Base-by-base conservation (phyloP, 2,113 vertebrate species). In the Anoura caudifer region DNA sequence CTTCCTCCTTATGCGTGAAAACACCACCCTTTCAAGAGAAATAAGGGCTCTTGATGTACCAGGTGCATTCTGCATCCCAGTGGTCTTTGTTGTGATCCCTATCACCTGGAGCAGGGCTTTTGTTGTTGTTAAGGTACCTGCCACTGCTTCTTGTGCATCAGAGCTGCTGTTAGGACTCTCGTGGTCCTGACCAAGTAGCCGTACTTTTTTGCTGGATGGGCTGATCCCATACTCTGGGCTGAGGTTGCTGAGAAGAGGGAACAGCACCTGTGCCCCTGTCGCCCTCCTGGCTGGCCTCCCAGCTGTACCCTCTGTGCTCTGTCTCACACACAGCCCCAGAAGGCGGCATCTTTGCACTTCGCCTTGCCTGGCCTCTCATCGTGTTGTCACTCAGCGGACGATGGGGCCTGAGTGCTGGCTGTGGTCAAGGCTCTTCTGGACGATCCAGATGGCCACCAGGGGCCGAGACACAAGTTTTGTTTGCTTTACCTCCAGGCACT, bases 261-360 rank as follows among this genome's bases (percentile, higher is more conserved):
- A 99, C 98, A 97, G 99, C 99, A 98, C 98, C 99, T 95, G 99
- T 98, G 99, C 99, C 99, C 98, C 99, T 98, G 98, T 98, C 99
- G 97, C 99, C 99, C 98, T 99, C 99, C 73, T 99, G 99, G 98
- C 99, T 99, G 98, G 99, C 99, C 97, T 99, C 99, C 97, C 98
- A 98, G 98, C 99, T 99, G 98, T 98, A 99, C 45, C 33, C 13
- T 45, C 36, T 79, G 14, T 20, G 5, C 96, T 99, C 99, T 99
- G 98, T 99, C 99, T 99, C 98, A 99, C 98, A 98, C 98, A 99
- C 98, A 99, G 98, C 96, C 98, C 98, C 93, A 99, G 99, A 98
- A 99, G 99, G 98, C 98, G 99, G 98, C 99, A 99, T 98, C 99
- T 99, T 98, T 98, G 98, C 28, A 98, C 98, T 99, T 92, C 99